A percentile compares a stretch with the other conserved stretches of the same genome.
These are phyloP conservation scores for Eledona agricola DNA, from an alignment of 2,888 invertebrate species.

Conservation along the genomic window DNA sequence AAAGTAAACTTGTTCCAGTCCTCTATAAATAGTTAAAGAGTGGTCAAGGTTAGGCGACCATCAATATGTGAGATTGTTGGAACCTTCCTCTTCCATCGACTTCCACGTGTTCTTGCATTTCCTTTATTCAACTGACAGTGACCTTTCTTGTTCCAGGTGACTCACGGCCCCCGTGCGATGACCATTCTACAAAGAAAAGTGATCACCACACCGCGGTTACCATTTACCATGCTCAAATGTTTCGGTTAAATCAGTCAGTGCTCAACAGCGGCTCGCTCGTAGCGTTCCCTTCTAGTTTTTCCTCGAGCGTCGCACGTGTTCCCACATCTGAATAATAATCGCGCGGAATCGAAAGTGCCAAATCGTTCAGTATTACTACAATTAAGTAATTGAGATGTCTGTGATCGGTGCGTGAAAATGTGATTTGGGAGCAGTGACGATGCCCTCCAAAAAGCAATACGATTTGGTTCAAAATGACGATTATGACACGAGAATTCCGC, in stretches of 20 bases:
- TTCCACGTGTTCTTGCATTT: no score
- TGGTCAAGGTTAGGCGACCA: slow-evolving; percentile 35
- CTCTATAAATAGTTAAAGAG: slow-evolving; percentile 36
- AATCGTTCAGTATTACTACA: slow-evolving; percentile 36
- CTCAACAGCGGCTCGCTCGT: slow-evolving; percentile 1
- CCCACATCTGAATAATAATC: no score
- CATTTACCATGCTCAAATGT: slow-evolving; percentile 17
- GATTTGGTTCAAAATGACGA: slow-evolving; percentile 96
- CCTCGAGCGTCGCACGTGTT: slow-evolving; percentile 14
- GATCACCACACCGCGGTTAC: slow-evolving; percentile 14
- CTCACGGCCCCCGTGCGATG: slow-evolving; percentile 42
- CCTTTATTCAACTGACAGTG: slow-evolving; percentile 5
- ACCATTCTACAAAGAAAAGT: slow-evolving; percentile 41
- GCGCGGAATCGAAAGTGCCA: slow-evolving; percentile 21
- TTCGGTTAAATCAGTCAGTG: slow-evolving; percentile 18
- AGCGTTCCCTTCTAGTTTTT: slow-evolving; percentile 2
- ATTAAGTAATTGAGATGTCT: slow-evolving; percentile 11
- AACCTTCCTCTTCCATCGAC: neutral
- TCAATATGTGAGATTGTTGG: no score
- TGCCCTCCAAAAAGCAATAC: slow-evolving; percentile 91
- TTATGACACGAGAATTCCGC: slow-evolving; percentile 93
- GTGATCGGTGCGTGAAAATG: slow-evolving; percentile 35
- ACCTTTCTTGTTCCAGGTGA: slow-evolving; percentile 41
- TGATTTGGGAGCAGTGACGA: slow-evolving; percentile 53
- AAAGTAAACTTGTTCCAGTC: slow-evolving; percentile 39